Evolutionary conservation across 2,888 invertebrate genomes (phyloP).

Genomic region (Cybosia mesomella): DNA sequence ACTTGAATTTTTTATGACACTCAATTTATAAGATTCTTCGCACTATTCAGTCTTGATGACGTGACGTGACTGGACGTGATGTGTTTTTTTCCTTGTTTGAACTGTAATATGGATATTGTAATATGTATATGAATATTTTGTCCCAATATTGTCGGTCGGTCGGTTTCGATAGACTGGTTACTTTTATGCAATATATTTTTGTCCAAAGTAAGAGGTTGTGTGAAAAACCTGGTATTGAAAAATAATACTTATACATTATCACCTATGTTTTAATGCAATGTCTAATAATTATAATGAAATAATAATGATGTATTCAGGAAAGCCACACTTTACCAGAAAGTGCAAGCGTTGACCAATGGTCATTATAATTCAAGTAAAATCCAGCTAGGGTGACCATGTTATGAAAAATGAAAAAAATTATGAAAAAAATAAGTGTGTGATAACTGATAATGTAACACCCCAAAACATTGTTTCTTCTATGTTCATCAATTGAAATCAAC

Average conservation of each 20-base stretch:
- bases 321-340: slow-evolving; percentile 17
- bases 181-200: no score
- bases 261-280: background rate
- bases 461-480: background rate
- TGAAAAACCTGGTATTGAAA: no score
- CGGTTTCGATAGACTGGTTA: no score
- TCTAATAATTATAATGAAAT: background rate
- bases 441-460: background rate
- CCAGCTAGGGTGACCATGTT: slow-evolving; percentile 32
- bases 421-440: background rate
- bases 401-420: no score
- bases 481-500: background rate
- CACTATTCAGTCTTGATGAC: background rate
- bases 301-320: slow-evolving; percentile 21
- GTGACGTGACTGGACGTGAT: slow-evolving; percentile 1
- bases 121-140: background rate
- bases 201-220: no score
- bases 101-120: background rate
- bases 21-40: background rate
- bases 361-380: slow-evolving; percentile 45
- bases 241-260: background rate
- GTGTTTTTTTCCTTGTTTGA: slow-evolving; percentile 10
- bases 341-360: slow-evolving; percentile 43
- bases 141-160: background rate
- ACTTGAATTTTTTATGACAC: slow-evolving; percentile 26